Evolutionary conservation across 1,140 invertebrate genomes (phyloP), one percentile per base, ranked within the genome.

Genomic region (Solenopsis invicta): DNA sequence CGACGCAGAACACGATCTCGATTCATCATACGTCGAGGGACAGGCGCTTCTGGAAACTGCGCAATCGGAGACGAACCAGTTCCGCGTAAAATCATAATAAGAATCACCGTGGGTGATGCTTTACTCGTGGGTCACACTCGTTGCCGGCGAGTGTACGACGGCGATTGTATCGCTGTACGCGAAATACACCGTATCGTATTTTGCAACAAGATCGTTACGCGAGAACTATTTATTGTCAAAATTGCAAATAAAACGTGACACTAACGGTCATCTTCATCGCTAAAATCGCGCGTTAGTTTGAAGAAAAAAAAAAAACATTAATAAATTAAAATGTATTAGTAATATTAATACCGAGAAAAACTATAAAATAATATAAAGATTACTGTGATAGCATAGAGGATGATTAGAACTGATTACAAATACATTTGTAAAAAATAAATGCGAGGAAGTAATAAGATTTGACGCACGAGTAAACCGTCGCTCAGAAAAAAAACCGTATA

Each of bases 11-110:
- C 37, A 95, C 95, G 9, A 95, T 95, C 50, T 93, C 94, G 56
- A 94, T 95, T 61, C 94, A 95, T 76, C 94, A 94, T 59, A 94
- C 94, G 61, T 94, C 95, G 71, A 93, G 94, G 64, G 94, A 95
- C 56, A 89, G 94, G 45, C 93, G 94, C 69, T 95, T 95, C 78
- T 95, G 95, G 95, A 94, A 94, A 75, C 89, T 95, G 29, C 92
- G 94, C 16, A 95, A 92, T 85, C 94, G 94, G 29, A 91, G 94
- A 59, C 93, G 93, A 61, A 94, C 94, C 0, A 95, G 91, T 87
- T 94, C 94, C 8, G 85, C 93, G 34, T 95, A 86, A 87, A 77
- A 50, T 74, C 41, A 18, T 4, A 18, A 54, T 4, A 18, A 54
- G 41, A 34, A 6, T n/a, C 45, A 29, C 48, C 61, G 54, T 56